These are phyloP conservation scores for Craseonycteris thonglongyai DNA, from an alignment of 2,113 vertebrate genomes.

Conservation along the genomic window DNA sequence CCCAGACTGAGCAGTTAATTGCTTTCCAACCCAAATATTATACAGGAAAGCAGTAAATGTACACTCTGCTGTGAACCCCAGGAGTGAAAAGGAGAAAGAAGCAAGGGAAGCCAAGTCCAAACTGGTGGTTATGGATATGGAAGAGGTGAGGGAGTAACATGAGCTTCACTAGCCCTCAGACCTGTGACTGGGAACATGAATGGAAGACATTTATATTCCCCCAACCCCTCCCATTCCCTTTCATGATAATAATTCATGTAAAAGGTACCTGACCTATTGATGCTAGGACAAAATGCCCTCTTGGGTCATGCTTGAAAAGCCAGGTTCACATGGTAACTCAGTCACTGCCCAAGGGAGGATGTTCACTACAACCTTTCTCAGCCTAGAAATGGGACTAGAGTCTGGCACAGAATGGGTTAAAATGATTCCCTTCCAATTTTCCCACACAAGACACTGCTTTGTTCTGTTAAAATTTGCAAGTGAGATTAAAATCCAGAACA, in stretches of 20 bases:
- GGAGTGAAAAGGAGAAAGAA: background rate
- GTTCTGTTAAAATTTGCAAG: background rate
- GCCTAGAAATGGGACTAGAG: background rate
- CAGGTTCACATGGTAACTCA: background rate
- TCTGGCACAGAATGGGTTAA: background rate
- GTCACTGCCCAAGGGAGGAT: background rate
- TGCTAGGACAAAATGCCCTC: background rate
- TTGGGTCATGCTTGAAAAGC: background rate
- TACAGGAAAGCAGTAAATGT: background rate
- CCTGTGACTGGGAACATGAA: background rate
- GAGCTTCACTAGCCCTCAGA: background rate
- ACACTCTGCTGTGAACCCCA: background rate
- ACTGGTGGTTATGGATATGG: background rate
- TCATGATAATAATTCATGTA: background rate
- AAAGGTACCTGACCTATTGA: background rate
- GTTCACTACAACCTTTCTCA: background rate
- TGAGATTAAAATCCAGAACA: background rate
- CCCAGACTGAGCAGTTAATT: background rate
- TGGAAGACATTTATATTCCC: background rate
- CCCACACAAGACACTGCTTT: background rate
- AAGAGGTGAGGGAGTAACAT: background rate
- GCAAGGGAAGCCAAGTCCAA: background rate
- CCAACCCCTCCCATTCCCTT: background rate
- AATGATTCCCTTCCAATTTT: background rate
- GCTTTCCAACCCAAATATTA: conserved; percentile 23